Evolutionary conservation across 2,797 vertebrate species (phyloP), one percentile per base, ranked within the genome.

Genomic region (Diplodus puntazzo): DNA sequence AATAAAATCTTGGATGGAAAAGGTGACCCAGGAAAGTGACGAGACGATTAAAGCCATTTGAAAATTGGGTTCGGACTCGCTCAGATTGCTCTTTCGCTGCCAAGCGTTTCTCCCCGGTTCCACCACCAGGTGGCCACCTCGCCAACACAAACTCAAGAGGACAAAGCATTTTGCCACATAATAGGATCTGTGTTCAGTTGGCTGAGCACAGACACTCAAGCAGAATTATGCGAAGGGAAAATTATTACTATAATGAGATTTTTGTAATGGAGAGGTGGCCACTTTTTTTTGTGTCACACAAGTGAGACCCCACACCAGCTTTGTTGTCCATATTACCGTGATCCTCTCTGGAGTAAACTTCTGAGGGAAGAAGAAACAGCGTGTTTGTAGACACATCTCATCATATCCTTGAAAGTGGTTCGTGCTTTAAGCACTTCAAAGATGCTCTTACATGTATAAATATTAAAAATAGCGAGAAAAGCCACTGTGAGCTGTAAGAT

Each of bases 121-220:
- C 90, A 87, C 92, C 93, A 94, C 90, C 90, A 95, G 94, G 82
- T 86, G 93, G 93, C 93, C 85, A 89, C 90, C 92, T 93, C 85
- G 81, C 84, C 92, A 92, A 91, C 64, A 80, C 88, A 89, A 81
- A 75, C 79, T 80, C 74, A 46, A 54, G 3, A 62, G 18, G 16
- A 75, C 30, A 39, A 39, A 55, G 45, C 17, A 13, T 66, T 53
- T 39, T 43, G 55, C 53, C 42, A 52, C 30, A 69, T 30, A 14
- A 66, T n/a, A 52, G 20, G 21, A 34, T 50, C 39, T 6, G 57
- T 42, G 58, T 48, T 70, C 14, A 21, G 34, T 27, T 1, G 7
- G 4, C 60, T 55, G 25, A 68, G 17, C 39, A 50, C 30, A 77
- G 25, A 76, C 39, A 59, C 18, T 60, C 13, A 43, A 60, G 17